Percentiles rank a stretch among this genome's conserved stretches.
Conservation (phyloP, 1,140 invertebrate species). For the Drosophila repletoides region DNA sequence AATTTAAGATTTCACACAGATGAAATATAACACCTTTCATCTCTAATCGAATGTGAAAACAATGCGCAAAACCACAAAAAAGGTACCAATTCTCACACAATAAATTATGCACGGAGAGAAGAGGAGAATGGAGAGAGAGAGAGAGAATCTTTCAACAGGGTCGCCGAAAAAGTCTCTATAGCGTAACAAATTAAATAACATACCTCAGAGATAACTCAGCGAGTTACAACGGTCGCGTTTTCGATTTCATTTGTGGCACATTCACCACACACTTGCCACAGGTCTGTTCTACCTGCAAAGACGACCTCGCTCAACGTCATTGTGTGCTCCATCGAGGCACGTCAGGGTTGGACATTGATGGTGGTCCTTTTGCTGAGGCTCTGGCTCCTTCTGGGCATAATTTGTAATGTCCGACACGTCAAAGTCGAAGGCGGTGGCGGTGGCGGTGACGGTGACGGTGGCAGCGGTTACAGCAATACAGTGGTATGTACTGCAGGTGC, state of each 20-base stretch:
- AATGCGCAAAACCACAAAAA: slow-evolving; percentile 58
- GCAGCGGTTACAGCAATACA: background rate
- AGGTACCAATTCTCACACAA: slow-evolving; percentile 43
- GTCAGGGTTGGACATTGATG: slow-evolving; percentile 77
- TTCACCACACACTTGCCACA: slow-evolving; percentile 41
- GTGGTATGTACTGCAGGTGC: slow-evolving; percentile 50
- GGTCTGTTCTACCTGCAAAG: slow-evolving; percentile 53
- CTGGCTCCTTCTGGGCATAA: slow-evolving; percentile 66
- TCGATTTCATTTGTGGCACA: slow-evolving; percentile 59
- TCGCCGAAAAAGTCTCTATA: slow-evolving; percentile 33
- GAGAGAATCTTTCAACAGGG: slow-evolving; percentile 57
- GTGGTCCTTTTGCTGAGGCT: slow-evolving; percentile 56
- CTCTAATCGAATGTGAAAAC: slow-evolving; percentile 47
- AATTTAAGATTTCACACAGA: slow-evolving; percentile 77
- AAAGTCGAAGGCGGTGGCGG: slow-evolving; percentile 24
- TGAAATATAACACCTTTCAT: slow-evolving; percentile 60
- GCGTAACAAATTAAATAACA: slow-evolving; percentile 77
- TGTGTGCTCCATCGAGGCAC: slow-evolving; percentile 42
- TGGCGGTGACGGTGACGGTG: background rate
- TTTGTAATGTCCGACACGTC: slow-evolving; percentile 79
- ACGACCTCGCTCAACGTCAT: slow-evolving; percentile 69
- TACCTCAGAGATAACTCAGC: slow-evolving; percentile 32
- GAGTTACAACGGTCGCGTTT: slow-evolving; percentile 51
- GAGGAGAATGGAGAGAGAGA: slow-evolving; percentile 34
- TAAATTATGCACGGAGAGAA: slow-evolving; percentile 65